A percentile compares a stretch with the other conserved stretches of the same genome.
phyloP scores from a whole-genome alignment of 92 coral and sea anemone species.

The Muricea muricata region DNA sequence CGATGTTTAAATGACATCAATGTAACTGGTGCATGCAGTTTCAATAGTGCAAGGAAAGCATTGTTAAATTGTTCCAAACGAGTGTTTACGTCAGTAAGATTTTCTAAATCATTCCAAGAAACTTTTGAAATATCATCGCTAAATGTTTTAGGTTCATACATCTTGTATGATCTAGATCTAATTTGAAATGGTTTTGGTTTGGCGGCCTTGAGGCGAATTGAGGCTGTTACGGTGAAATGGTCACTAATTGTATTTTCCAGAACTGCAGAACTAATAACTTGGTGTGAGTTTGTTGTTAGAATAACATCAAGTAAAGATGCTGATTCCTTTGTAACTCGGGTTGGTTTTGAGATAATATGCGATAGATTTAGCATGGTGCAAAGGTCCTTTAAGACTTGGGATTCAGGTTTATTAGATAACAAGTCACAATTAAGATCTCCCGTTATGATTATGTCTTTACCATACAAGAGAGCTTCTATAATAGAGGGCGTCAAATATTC shows the following conservation, averaged over 20 bases:
- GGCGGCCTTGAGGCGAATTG: too few relatives aligned
- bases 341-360: constrained; percentile 39
- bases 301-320: too few relatives aligned
- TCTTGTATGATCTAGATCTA: too few relatives aligned
- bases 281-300: constrained; percentile 17
- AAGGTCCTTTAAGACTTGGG: not conserved
- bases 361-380: constrained; percentile 9
- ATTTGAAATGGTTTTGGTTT: too few relatives aligned
- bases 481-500: not conserved
- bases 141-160: too few relatives aligned
- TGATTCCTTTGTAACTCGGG: constrained; percentile 32
- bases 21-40: constrained; percentile 14
- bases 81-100: too few relatives aligned
- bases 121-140: too few relatives aligned
- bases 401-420: constrained; percentile 1
- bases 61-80: too few relatives aligned
- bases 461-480: not conserved
- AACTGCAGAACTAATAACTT: constrained; percentile 1
- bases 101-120: too few relatives aligned
- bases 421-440: not conserved
- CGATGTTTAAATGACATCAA: constrained; percentile 18
- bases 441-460: not conserved
- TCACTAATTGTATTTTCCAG: not conserved
- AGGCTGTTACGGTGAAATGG: too few relatives aligned
- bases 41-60: constrained; percentile 10